phyloP scores from a whole-genome alignment of 2,797 vertebrate genomes.

The Eptatretus atami region DNA sequence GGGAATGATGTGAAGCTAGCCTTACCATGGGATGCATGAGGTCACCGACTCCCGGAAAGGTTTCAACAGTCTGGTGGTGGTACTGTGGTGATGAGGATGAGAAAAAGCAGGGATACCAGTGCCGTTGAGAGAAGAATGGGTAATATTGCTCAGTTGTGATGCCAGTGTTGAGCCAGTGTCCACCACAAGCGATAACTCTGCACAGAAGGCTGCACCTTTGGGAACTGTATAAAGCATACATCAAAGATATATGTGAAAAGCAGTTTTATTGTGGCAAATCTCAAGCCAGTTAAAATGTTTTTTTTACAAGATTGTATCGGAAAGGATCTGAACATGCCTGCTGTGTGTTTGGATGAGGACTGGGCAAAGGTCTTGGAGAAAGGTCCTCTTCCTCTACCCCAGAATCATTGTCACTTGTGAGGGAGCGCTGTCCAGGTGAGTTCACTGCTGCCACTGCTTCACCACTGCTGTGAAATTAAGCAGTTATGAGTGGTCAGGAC shows the following conservation, averaged over 20 bases:
- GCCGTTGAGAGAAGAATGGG: no score
- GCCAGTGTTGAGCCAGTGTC: constrained; percentile 13
- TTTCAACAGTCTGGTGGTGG: no score
- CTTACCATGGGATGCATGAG: no score
- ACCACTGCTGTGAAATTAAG: constrained; percentile 16
- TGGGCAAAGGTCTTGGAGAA: constrained; percentile 64
- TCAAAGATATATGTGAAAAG: neutral
- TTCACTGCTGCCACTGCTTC: constrained; percentile 10
- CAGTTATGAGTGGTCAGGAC: constrained; percentile 13
- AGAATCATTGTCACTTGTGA: constrained; percentile 42
- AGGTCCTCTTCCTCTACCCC: constrained; percentile 68
- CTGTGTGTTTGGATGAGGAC: constrained; percentile 39
- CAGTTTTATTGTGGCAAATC: neutral
- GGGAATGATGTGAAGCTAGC: no score
- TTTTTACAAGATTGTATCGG: neutral
- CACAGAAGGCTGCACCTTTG: constrained; percentile 43
- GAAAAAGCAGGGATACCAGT: no score
- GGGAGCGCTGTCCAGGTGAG: neutral
- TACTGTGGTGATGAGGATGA: no score
- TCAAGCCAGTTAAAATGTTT: neutral
- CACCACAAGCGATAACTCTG: constrained; percentile 61
- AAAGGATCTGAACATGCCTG: constrained; percentile 20
- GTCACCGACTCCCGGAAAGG: no score
- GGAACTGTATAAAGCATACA: constrained; percentile 19
- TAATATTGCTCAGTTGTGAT: no score